Percentiles rank a stretch among this genome's conserved stretches.
These are phyloP conservation scores for Metridium senile DNA, from an alignment of 92 coral and sea anemone genomes.

Conservation along the genomic window DNA sequence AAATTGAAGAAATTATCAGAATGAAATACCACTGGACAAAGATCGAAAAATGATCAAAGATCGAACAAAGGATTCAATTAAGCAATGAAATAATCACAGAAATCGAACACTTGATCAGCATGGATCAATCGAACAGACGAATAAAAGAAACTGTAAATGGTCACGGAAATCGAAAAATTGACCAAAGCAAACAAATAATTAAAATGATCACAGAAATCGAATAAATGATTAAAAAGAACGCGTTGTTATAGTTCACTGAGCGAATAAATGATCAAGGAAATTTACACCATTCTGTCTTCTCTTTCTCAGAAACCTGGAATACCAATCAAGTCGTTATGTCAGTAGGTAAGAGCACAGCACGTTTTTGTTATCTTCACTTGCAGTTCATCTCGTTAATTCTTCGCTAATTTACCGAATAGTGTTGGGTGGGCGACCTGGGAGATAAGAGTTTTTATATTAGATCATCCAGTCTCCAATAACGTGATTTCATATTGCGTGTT, in stretches of 20 bases:
- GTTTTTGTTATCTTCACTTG: too few relatives aligned
- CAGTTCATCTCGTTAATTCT: not conserved
- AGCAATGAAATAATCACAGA: not conserved
- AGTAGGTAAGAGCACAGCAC: not conserved
- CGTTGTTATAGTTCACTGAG: too few relatives aligned
- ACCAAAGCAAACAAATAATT: not conserved
- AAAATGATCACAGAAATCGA: not conserved
- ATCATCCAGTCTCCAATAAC: not conserved
- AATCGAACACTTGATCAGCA: not conserved
- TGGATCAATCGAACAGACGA: not conserved
- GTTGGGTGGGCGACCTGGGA: not conserved
- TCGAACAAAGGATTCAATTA: not conserved
- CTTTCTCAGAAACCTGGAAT: not conserved
- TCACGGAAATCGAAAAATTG: not conserved
- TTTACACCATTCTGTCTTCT: too few relatives aligned
- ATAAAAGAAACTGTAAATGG: too few relatives aligned
- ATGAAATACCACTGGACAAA: too few relatives aligned
- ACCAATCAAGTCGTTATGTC: not conserved
- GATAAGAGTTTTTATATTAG: not conserved
- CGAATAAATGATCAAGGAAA: too few relatives aligned
- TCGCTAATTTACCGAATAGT: not conserved
- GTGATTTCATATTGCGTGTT: too few relatives aligned
- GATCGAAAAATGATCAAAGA: not conserved
- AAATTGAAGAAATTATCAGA: too few relatives aligned
- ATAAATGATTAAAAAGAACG: too few relatives aligned